Percentiles rank a stretch among this genome's conserved stretches.
These are phyloP conservation scores for Gallinago solitaria DNA, from an alignment of 2,797 vertebrate genomes.

Conservation along the genomic window DNA sequence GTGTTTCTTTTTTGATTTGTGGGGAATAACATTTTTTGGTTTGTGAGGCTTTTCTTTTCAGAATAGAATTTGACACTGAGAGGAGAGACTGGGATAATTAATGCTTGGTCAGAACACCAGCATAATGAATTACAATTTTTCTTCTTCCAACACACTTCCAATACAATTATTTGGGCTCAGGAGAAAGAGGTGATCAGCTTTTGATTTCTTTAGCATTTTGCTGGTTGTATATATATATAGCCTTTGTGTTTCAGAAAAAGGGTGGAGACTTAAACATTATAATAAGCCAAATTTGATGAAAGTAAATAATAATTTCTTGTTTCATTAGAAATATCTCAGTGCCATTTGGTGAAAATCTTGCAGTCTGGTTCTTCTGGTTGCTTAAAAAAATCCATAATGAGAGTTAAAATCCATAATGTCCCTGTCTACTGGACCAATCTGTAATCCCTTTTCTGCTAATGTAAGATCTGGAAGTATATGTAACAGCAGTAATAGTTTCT, in stretches of 20 bases:
- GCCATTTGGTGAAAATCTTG: background rate
- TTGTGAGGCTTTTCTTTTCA: accelerated
- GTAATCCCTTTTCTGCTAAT: background rate
- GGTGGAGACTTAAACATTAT: background rate
- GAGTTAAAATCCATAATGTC: background rate
- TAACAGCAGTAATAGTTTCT: background rate
- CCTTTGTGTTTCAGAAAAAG: background rate
- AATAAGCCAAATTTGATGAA: background rate
- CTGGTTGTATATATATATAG: background rate
- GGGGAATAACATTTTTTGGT: background rate
- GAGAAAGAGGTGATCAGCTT: background rate
- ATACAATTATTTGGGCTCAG: background rate
- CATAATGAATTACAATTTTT: background rate
- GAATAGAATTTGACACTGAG: background rate
- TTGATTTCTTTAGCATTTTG: background rate
- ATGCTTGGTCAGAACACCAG: background rate
- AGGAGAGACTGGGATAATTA: background rate
- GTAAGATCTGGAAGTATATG: background rate
- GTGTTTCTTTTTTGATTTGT: background rate
- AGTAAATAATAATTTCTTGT: background rate
- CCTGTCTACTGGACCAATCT: background rate
- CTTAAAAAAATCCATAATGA: background rate
- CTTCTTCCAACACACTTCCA: background rate
- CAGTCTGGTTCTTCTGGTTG: background rate
- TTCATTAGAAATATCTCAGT: background rate